Evolutionary conservation across 2,888 invertebrate genomes (phyloP).

Genomic region (Amphiduros pacificus): DNA sequence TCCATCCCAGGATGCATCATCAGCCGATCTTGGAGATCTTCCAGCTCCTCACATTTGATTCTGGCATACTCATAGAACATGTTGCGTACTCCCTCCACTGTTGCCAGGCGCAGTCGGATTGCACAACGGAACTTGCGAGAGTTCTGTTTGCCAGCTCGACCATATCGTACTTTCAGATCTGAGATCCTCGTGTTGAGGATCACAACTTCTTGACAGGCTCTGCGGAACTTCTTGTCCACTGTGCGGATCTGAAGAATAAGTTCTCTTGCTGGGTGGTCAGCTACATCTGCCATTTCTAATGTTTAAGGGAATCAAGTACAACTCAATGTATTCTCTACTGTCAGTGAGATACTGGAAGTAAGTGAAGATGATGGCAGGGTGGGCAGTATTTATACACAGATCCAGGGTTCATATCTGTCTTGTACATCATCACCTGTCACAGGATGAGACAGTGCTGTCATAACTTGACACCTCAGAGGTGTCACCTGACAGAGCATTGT

Average conservation of each 20-base stretch:
- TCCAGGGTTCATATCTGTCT: too few relatives aligned
- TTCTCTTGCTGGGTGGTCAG: too few relatives aligned
- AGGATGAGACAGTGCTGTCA: too few relatives aligned
- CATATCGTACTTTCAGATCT: not conserved
- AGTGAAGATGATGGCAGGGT: too few relatives aligned
- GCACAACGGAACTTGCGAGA: not conserved
- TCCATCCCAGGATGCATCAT: not conserved
- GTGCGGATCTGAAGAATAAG: conserved; percentile 2
- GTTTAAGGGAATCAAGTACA: too few relatives aligned
- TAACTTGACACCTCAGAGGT: too few relatives aligned
- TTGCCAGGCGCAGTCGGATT: not conserved
- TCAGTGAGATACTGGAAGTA: too few relatives aligned
- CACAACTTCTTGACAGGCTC: not conserved
- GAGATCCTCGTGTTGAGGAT: not conserved
- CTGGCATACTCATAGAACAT: conserved; percentile 3
- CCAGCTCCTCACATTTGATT: not conserved
- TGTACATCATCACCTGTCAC: too few relatives aligned
- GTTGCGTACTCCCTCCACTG: not conserved
- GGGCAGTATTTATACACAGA: too few relatives aligned
- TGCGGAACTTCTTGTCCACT: not conserved
- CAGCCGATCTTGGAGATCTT: not conserved
- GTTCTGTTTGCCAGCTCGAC: not conserved
- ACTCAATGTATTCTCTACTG: too few relatives aligned
- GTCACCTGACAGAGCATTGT: too few relatives aligned
- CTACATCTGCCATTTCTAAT: too few relatives aligned